Evolutionary conservation across 1,140 invertebrate species (phyloP), one percentile per base, ranked within the genome.

Genomic region (Drosophila nebulosa): DNA sequence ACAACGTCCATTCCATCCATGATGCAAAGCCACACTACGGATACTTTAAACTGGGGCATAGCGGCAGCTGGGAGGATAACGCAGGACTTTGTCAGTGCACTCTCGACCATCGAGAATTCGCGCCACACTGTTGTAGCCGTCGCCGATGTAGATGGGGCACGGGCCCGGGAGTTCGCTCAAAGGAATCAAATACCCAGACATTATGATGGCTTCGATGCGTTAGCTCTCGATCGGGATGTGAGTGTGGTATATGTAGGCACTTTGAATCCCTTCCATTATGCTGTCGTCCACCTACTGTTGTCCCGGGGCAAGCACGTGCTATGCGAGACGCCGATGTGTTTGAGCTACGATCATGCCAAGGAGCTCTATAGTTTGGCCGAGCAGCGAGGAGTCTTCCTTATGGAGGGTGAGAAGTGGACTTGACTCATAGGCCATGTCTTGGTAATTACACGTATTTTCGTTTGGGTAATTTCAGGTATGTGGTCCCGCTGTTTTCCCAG

Each of bases 401-500:
- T 97, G 94, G 97, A 97, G 92, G 97, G 79, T 83, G 21, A 71
- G 51, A 12, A 3, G 30, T 32, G 3, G 12, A 32, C 12, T 3
- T 32, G 10, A 4, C n/a, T n/a, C n/a, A n/a, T n/a, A n/a, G n/a
- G n/a, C n/a, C n/a, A n/a, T n/a, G n/a, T n/a, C n/a, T n/a, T n/a
- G n/a, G n/a, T n/a, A n/a, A n/a, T n/a, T n/a, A n/a, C n/a, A n/a
- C n/a, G n/a, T n/a, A 35, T 1, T 30, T 21, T 14, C 0, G 0
- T 10, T 7, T 2, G 27, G 27, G 14, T 46, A 10, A 0, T 18
- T 46, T 22, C 12, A 83, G 79, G 81, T 52, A 93, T 97, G 32
- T 98, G 97, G 97, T 95, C 95, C 27, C 92, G 96, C 24, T 97
- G 94, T 81, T 95, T 97, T 73, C 97, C 97, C 0, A 93, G 93